These are phyloP conservation scores for Setophaga kirtlandii DNA, from an alignment of 2,113 vertebrate genomes.

Conservation along the genomic window DNA sequence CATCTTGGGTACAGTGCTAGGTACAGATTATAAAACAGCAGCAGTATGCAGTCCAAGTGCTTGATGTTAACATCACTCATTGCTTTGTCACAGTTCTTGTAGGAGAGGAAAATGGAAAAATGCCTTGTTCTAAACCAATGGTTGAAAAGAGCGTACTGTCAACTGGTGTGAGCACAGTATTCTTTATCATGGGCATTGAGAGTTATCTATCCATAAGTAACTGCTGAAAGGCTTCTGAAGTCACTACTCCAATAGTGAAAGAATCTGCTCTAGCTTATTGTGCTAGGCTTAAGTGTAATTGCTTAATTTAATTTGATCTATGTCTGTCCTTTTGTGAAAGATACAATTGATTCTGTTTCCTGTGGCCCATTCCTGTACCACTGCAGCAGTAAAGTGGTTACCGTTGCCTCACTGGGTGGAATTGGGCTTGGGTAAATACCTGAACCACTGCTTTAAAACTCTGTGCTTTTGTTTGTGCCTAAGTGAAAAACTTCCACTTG, in stretches of 20 bases:
- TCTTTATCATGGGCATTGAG: background rate
- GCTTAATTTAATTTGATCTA: background rate
- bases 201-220: background rate
- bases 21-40: background rate
- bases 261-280: background rate
- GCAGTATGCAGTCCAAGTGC: background rate
- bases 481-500: background rate
- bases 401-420: background rate
- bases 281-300: background rate
- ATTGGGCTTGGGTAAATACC: background rate
- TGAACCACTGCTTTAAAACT: background rate
- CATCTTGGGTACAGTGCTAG: accelerated
- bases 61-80: background rate
- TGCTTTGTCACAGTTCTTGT: background rate
- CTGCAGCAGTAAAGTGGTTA: background rate
- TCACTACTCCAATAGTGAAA: background rate
- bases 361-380: background rate
- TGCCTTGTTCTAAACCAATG: background rate
- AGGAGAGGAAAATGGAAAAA: background rate
- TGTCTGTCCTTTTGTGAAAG: background rate
- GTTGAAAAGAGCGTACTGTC: background rate
- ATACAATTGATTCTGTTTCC: background rate
- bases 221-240: background rate
- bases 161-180: background rate
- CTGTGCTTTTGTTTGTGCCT: background rate